A percentile compares a stretch with the other conserved stretches of the same genome.
Conservation (phyloP, 2,797 vertebrate species). For the Cyclura pinguis region DNA sequence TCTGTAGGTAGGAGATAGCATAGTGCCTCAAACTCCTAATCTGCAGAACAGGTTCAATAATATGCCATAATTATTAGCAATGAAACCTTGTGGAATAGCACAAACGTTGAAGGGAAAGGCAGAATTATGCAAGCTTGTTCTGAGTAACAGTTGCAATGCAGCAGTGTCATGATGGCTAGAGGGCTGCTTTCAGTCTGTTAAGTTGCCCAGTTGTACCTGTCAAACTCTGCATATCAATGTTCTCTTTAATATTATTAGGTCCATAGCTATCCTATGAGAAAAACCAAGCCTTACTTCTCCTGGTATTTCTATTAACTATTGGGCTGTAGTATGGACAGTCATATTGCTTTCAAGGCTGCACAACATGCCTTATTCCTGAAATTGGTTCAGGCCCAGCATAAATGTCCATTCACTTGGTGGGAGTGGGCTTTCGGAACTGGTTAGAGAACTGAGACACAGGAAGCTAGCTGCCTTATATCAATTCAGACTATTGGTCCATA, state of each 20-base stretch:
- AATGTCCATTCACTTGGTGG: background rate
- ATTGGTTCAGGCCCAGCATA: background rate
- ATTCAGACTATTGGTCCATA: background rate
- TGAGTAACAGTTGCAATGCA: background rate
- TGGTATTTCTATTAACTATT: background rate
- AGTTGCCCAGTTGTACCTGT: background rate
- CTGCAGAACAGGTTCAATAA: too few species aligned
- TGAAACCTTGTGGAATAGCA: background rate
- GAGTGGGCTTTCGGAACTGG: too few species aligned
- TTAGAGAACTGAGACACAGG: too few species aligned
- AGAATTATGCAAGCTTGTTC: background rate
- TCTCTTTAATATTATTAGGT: conserved; percentile 1
- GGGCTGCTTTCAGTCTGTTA: background rate
- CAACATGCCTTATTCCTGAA: background rate
- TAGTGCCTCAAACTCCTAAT: too few species aligned
- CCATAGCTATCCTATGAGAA: background rate
- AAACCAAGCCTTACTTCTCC: background rate
- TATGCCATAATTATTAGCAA: too few species aligned
- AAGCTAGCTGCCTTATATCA: background rate
- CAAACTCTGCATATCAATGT: background rate
- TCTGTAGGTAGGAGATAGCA: too few species aligned
- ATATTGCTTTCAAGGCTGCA: background rate
- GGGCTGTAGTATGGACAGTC: background rate
- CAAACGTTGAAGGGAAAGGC: background rate
- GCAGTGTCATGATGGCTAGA: background rate